Evolutionary conservation across 2,797 vertebrate genomes (phyloP), one percentile per base, ranked within the genome.

Genomic region (Delichon dasypus): DNA sequence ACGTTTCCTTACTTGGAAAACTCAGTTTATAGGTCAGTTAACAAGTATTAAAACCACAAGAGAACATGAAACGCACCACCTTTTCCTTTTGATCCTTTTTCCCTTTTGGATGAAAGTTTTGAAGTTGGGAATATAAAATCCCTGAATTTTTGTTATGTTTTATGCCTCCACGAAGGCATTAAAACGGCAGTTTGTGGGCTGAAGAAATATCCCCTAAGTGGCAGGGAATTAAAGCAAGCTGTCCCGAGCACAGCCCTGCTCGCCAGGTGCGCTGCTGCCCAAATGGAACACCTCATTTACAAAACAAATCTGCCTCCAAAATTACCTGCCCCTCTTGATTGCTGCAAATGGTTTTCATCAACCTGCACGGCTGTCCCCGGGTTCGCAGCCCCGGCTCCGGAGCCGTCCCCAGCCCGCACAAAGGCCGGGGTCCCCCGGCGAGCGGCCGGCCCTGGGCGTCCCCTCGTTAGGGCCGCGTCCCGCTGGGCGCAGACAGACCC

Each of bases 21-120:
- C 75, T 94, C 89, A 94, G 88, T 97, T 97, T 97, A 97, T 96
- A 97, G 92, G 91, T 96, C 96, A 97, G 95, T 97, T 97, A 97
- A 97, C 96, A 97, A 97, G 95, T 96, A 97, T 96, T 97, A 94
- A 97, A 98, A 96, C 92, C 96, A 94, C 86, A 97, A 97, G 94
- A 95, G 94, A 96, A 95, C 96, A 95, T 93, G 93, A 97, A 93
- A 94, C 9, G 12, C 85, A 71, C 80, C 91, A 90, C 93, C 93
- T 96, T 96, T 95, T 89, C 84, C 93, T 94, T 97, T 97, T 97
- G 96, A 97, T 95, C 88, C 89, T 73, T 91, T 91, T 70, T 73
- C 70, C 53, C 89, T 94, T 96, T 95, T 76, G 95, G 94, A 95
- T 93, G 94, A 90, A 96, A 97, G 90, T 94, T 97, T 95, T 96